Conservation (phyloP, 1,140 invertebrate species). For the Drosophila guanche region DNA sequence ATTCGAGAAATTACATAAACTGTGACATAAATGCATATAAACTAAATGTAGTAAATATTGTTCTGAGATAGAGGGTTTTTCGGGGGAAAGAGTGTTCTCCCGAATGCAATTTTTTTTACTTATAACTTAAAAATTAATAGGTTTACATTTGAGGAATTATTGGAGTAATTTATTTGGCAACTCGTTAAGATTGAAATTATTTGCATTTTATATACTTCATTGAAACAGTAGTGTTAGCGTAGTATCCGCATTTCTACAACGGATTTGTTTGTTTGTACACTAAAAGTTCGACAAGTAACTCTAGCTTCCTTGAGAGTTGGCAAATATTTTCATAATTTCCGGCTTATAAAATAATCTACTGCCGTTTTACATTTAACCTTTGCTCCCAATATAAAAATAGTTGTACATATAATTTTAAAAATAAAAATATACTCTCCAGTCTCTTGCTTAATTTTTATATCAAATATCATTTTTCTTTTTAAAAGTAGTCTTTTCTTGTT, state of each 20-base stretch:
- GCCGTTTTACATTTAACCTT: slow-evolving; percentile 34
- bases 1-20: slow-evolving; percentile 43
- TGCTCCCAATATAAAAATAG: slow-evolving; percentile 40
- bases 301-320: not conserved
- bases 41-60: slow-evolving; percentile 30
- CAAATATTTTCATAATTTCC: slow-evolving; percentile 17
- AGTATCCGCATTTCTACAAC: slow-evolving; percentile 6
- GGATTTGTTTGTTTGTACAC: slow-evolving; percentile 5
- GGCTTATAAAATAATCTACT: slow-evolving; percentile 33
- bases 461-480: slow-evolving; percentile 67
- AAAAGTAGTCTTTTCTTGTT: slow-evolving; percentile 73
- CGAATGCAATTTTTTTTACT: too few species aligned
- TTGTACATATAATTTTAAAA: slow-evolving; percentile 28
- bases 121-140: too few species aligned
- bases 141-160: too few species aligned
- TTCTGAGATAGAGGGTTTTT: slow-evolving; percentile 24
- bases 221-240: slow-evolving; percentile 5
- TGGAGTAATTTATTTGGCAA: slow-evolving; percentile 16
- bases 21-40: slow-evolving; percentile 31
- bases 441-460: slow-evolving; percentile 51
- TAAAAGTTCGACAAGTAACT: not conserved
- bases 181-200: slow-evolving; percentile 11
- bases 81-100: slow-evolving; percentile 6
- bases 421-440: slow-evolving; percentile 55
- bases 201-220: slow-evolving; percentile 12